Evolutionary conservation across 2,888 invertebrate species (phyloP), one percentile per base, ranked within the genome.

Genomic region (Agrochola macilenta): DNA sequence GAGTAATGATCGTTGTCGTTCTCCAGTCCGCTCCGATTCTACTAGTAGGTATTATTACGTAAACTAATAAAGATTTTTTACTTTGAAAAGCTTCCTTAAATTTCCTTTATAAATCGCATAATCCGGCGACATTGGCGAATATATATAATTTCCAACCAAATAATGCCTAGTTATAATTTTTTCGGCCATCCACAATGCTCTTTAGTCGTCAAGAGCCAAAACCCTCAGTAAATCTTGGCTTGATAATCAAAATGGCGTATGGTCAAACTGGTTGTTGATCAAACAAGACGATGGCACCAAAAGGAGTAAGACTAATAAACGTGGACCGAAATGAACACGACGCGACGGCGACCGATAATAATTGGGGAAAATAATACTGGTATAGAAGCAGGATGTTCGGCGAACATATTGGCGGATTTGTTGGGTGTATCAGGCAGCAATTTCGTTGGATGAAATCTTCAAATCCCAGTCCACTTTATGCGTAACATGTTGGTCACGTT

Each of bases 201-300:
- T 14, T 43, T 65, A 26, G 35, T 84, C 23, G 14, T 43, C 26
- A 78, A 83, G 49, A 70, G 9, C 54, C 54, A 80, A 74, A 76
- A 63, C 54, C n/a, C 26, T 26, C 71, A 4, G 71, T 79, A 74
- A 84, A 83, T 85, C 81, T 77, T 61, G 57, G 14, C 11, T 63
- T 66, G 73, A 75, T 81, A 85, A 88, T 78, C 78, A 79, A 72
- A 78, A 86, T 74, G 83, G 81, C 81, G 82, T 79, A 79, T 73
- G 81, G 60, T 43, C 63, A 73, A 83, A 88, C 88, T 83, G 83
- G 87, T 88, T 82, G 70, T 71, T 84, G 79, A 84, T 82, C 80
- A 86, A 82, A 80, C 86, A 74, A 71, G 78, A 75, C 60, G 68
- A 69, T 39, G 60, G 69, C 14, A 30, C 52, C 63, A 87, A 86